Conservation (phyloP, 2,113 vertebrate genomes). For the Diglossa brunneiventris region DNA sequence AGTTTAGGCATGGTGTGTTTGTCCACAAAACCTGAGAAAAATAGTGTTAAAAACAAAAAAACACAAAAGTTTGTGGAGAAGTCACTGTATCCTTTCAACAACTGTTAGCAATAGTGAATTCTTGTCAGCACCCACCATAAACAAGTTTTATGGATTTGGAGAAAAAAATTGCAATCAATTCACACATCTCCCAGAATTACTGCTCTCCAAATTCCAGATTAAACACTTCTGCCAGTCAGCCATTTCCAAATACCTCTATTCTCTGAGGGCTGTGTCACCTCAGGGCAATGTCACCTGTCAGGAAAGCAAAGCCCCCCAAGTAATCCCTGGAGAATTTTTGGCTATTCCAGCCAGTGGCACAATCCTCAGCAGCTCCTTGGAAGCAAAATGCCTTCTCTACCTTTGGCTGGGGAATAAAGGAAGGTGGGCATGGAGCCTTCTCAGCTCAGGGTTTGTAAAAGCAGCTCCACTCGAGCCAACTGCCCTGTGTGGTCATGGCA, state of each 20-base stretch:
- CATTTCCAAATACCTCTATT: neutral
- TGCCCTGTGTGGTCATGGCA: rapidly evolving
- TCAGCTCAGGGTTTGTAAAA: neutral
- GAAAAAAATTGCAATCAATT: neutral
- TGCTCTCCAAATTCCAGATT: neutral
- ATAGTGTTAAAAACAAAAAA: neutral
- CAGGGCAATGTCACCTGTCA: neutral
- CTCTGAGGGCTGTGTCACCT: neutral
- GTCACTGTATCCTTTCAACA: neutral
- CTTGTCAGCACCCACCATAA: neutral
- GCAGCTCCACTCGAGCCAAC: neutral
- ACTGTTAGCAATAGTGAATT: neutral
- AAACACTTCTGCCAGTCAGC: neutral
- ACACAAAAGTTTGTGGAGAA: neutral
- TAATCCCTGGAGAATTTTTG: neutral
- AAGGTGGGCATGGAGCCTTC: neutral
- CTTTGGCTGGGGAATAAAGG: neutral
- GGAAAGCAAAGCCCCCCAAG: neutral
- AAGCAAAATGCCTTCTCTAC: neutral
- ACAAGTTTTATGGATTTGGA: neutral
- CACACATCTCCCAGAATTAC: neutral
- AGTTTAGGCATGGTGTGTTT: neutral
- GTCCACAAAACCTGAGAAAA: neutral
- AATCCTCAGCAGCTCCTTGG: neutral
- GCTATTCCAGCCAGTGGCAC: neutral